These are phyloP conservation scores for Serrognathus titanus DNA, from an alignment of 2,888 invertebrate genomes.

Conservation along the genomic window DNA sequence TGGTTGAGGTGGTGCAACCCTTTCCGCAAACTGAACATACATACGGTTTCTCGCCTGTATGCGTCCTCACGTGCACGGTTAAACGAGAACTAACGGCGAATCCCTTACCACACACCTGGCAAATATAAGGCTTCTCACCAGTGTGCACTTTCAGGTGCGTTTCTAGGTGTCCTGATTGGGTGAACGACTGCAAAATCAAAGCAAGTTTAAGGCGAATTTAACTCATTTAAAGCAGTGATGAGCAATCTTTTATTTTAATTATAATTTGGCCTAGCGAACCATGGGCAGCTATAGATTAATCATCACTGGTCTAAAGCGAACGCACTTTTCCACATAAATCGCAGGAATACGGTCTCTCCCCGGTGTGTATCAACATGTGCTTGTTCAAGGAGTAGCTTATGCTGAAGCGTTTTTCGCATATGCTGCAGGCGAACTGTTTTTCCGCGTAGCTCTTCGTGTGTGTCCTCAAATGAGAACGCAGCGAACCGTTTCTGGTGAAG, in stretches of 20 bases:
- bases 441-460: constrained; percentile 26
- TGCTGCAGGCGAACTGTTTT: constrained; percentile 25
- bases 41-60: constrained; percentile 32
- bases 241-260: no score
- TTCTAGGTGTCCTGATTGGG: constrained; percentile 31
- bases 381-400: constrained; percentile 26
- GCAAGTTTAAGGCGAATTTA: not conserved
- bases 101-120: constrained; percentile 19
- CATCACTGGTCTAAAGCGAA: not conserved
- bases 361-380: constrained; percentile 31
- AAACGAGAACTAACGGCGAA: constrained; percentile 30
- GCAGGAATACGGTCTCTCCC: constrained; percentile 29
- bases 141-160: constrained; percentile 33
- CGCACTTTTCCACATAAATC: constrained; percentile 26
- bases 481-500: constrained; percentile 28
- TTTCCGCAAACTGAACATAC: constrained; percentile 28
- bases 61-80: constrained; percentile 31
- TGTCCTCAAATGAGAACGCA: constrained; percentile 28
- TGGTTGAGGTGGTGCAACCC: constrained; percentile 31
- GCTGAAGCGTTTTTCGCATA: constrained; percentile 28
- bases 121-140: constrained; percentile 33
- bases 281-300: no score
- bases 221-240: not conserved
- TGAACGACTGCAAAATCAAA: constrained; percentile 25
- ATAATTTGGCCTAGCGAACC: no score